Base-by-base conservation (phyloP, 1,140 invertebrate genomes). In the Brachionus angularis region DNA sequence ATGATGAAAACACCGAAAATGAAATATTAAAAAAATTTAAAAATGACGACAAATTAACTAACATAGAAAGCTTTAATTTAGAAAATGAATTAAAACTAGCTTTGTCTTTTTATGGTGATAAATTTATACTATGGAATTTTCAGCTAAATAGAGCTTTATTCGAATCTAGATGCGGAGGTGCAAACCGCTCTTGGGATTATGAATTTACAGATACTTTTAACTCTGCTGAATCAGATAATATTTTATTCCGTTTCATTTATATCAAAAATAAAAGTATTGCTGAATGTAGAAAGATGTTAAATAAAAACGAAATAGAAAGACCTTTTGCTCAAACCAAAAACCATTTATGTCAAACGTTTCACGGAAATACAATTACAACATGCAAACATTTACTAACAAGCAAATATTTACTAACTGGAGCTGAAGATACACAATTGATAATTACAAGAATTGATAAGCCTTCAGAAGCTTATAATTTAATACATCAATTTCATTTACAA, bases 111-210 rank as follows among this genome's bases (percentile, higher is more conserved):
- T 67, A 67, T 34, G 62, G 62, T 36, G 62, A 67, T 50, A 46
- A 50, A 29, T 67, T 67, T 47, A 46, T 67, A n/a, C 18, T 67
- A 21, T 67, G 62, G 62, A 67, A 67, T 36, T 47, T 50, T 46
- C 62, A 67, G 18, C 18, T 67, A 0, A 46, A 67, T 47, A 39
- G 62, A 2, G 7, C 42, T 8, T 25, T 67, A 36, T 67, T 67
- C 8, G 62, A 67, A 25, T 46, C 62, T 0, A 46, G 25, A 42
- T 67, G 62, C 16, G 62, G 62, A 16, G 62, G 62, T 27, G 47
- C 42, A 12, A 47, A 50, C n/a, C 62, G 62, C 10, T 67, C 62
- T n/a, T 67, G 62, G 62, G 62, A 67, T 25, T 67, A 33, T 34
- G 62, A 67, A 16, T 50, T 67, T 23, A 21, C 14, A 1, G 27